A percentile compares a stretch with the other conserved stretches of the same genome.
Conservation (phyloP, 2,888 invertebrate genomes). For the Polydesmus complanatus region DNA sequence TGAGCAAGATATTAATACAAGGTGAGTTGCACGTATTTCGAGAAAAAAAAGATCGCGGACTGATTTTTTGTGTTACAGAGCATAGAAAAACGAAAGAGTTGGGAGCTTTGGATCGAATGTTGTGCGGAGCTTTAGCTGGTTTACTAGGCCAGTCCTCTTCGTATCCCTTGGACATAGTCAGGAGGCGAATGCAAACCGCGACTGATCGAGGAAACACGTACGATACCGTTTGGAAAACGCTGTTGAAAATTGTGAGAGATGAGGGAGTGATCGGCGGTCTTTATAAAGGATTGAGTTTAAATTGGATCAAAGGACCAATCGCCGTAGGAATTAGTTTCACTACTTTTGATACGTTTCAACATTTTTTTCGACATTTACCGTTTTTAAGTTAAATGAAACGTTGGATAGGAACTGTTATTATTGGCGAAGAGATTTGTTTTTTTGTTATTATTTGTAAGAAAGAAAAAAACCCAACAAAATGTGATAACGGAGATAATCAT, state of each 20-base stretch:
- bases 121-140: constrained; percentile 82
- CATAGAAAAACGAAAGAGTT: constrained; percentile 26
- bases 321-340: constrained; percentile 84
- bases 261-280: constrained; percentile 82
- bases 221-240: constrained; percentile 49
- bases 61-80: constrained; percentile 21
- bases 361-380: constrained; percentile 25
- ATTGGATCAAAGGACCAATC: constrained; percentile 73
- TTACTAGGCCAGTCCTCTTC: constrained; percentile 86
- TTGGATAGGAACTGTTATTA: too few species aligned
- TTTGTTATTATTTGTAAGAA: too few species aligned
- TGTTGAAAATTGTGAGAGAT: constrained; percentile 54
- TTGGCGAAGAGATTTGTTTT: too few species aligned
- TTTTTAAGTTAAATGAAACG: constrained; percentile 3
- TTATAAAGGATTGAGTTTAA: constrained; percentile 98
- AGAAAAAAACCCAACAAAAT: neutral
- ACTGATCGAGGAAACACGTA: constrained; percentile 41
- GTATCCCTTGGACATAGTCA: constrained; percentile 83
- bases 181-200: constrained; percentile 54
- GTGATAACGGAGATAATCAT: neutral
- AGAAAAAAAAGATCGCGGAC: neutral
- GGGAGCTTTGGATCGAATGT: constrained; percentile 49
- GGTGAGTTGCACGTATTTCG: constrained; percentile 40
- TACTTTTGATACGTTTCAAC: constrained; percentile 69
- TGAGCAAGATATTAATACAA: constrained; percentile 62